A percentile compares a stretch with the other conserved stretches of the same genome.
Evolutionary conservation across 2,888 invertebrate genomes (phyloP).

Genomic region (Trichopria drosophilae): DNA sequence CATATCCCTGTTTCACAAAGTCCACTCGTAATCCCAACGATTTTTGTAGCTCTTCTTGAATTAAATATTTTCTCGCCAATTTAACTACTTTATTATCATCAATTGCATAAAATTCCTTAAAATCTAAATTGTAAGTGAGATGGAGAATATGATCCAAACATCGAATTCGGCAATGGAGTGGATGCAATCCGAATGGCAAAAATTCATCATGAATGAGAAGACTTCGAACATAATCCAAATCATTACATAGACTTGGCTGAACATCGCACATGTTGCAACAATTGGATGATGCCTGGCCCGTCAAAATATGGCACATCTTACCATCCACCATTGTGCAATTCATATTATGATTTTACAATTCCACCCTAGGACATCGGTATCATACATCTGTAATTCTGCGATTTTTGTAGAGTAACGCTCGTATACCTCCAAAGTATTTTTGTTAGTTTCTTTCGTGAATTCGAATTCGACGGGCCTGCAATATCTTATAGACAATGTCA

Average conservation of each 20-base stretch:
- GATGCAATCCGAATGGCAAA: slow-evolving; percentile 1
- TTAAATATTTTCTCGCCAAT: neutral
- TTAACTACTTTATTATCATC: slow-evolving; percentile 4
- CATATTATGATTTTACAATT: too few relatives aligned
- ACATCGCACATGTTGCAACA: too few relatives aligned
- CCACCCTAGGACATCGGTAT: too few relatives aligned
- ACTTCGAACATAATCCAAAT: too few relatives aligned
- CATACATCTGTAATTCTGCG: neutral
- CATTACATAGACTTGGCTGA: too few relatives aligned
- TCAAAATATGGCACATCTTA: slow-evolving; percentile 1
- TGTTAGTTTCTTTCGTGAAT: neutral
- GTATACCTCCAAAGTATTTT: too few relatives aligned
- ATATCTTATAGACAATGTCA: too few relatives aligned
- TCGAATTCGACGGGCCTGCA: neutral
- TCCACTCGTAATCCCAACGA: neutral
- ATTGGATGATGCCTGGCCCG: neutral
- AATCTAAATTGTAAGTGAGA: too few relatives aligned
- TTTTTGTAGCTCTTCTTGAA: neutral
- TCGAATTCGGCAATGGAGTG: slow-evolving; percentile 1
- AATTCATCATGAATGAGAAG: neutral
- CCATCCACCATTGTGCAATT: too few relatives aligned
- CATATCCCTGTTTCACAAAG: slow-evolving; percentile 5
- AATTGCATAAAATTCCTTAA: too few relatives aligned
- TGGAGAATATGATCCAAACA: slow-evolving; percentile 3
- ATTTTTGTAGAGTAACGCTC: too few relatives aligned